Percentiles rank a stretch among this genome's conserved stretches.
Conservation (phyloP, 2,888 invertebrate species). For the Tuta absoluta region DNA sequence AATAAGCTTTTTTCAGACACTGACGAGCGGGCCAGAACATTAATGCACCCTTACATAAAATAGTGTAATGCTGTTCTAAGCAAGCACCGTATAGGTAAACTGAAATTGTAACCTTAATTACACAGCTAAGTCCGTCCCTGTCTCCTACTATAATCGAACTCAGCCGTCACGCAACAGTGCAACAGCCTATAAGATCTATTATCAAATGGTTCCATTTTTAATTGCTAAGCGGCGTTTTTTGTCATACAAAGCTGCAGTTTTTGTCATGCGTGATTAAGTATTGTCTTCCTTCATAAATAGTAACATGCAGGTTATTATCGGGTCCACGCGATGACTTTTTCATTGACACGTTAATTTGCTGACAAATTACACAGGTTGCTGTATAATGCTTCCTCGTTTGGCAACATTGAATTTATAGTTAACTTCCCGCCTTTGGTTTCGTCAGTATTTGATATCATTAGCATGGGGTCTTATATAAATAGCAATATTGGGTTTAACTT, state of each 20-base stretch:
- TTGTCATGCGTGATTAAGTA: conserved; percentile 7
- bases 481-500: too few species aligned
- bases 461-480: too few species aligned
- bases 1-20: too few species aligned
- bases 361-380: neutral
- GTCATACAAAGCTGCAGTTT: neutral
- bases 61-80: too few species aligned
- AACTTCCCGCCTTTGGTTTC: neutral
- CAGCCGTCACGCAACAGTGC: conserved; percentile 41
- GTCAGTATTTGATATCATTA: too few species aligned
- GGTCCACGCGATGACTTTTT: neutral
- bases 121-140: conserved; percentile 1
- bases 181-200: conserved; percentile 33
- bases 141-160: conserved; percentile 20
- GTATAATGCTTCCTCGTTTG: neutral
- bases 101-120: neutral
- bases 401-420: too few species aligned
- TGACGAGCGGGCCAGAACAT: too few species aligned
- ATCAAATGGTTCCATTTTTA: conserved; percentile 22
- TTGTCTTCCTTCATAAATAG: conserved; percentile 22
- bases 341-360: neutral
- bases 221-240: conserved; percentile 11
- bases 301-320: neutral
- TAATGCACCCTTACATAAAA: too few species aligned
- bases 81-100: too few species aligned